Percentiles rank a stretch among this genome's conserved stretches.
Conservation (phyloP, 2,888 invertebrate species). For the Nomada fucata region DNA sequence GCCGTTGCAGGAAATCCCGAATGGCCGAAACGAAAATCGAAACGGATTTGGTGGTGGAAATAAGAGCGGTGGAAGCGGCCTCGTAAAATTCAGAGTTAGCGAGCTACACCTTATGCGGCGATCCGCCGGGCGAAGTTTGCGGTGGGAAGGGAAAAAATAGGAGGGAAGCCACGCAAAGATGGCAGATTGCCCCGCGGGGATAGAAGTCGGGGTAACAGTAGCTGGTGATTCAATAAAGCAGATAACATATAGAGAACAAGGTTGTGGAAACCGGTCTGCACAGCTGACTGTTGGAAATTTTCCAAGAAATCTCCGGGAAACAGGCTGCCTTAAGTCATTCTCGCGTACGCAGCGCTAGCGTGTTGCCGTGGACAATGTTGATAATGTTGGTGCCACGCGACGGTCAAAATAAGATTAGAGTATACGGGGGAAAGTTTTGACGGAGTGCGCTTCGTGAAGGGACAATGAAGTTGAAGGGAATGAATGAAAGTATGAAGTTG, state of each 20-base stretch:
- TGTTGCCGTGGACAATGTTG: background rate
- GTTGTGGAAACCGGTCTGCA: slow-evolving; percentile 64
- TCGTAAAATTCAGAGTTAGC: slow-evolving; percentile 48
- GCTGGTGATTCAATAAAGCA: slow-evolving; percentile 77
- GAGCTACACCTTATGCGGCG: slow-evolving; percentile 28
- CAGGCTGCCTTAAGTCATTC: slow-evolving; percentile 52
- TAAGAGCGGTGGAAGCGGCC: slow-evolving; percentile 11
- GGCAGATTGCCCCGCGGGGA: slow-evolving; percentile 75
- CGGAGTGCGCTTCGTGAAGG: background rate
- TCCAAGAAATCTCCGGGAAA: slow-evolving; percentile 65
- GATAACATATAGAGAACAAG: slow-evolving; percentile 74
- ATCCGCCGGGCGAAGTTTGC: slow-evolving; percentile 12
- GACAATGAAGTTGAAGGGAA: too few species aligned
- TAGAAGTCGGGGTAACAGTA: slow-evolving; percentile 66
- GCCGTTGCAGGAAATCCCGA: background rate
- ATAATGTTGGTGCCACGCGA: background rate
- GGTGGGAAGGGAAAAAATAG: slow-evolving; percentile 35
- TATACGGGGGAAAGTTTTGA: slow-evolving; percentile 2
- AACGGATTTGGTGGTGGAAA: slow-evolving; percentile 33
- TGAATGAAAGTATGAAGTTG: too few species aligned
- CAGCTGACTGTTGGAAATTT: slow-evolving; percentile 73
- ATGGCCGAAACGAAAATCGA: slow-evolving; percentile 45
- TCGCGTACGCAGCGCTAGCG: slow-evolving; percentile 28
- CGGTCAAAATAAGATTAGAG: slow-evolving; percentile 15
- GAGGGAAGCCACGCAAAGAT: slow-evolving; percentile 61